Evolutionary conservation across 2,888 invertebrate genomes (phyloP).

Genomic region (Troides oblongomaculatus): DNA sequence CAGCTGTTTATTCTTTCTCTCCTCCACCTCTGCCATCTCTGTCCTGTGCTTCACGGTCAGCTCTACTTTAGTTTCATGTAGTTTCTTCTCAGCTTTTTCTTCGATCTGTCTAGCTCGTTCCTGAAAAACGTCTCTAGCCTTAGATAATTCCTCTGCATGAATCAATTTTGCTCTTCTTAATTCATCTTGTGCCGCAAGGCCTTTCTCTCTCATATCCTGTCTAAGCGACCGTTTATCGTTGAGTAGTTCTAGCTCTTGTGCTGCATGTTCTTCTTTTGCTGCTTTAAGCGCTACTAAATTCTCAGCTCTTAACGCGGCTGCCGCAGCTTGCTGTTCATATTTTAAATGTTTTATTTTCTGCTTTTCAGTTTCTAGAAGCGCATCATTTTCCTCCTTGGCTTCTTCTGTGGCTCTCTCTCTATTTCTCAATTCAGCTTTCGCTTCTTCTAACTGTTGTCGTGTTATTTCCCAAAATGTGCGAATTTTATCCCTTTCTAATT

Average conservation of each 20-base stretch:
- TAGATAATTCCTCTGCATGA: conserved; percentile 88
- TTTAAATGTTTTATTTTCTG: conserved; percentile 96
- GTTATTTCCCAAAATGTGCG: conserved; percentile 98
- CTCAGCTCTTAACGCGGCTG: conserved; percentile 92
- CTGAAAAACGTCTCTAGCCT: conserved; percentile 73
- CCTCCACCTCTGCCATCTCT: conserved; percentile 94
- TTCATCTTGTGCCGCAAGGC: conserved; percentile 85
- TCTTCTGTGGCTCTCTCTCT: conserved; percentile 92
- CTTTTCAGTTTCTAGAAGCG: conserved; percentile 91
- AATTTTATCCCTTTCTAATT: conserved; percentile 95
- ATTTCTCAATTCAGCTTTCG: conserved; percentile 84
- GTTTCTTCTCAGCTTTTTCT: conserved; percentile 85
- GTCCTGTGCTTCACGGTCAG: conserved; percentile 86
- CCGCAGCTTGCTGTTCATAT: conserved; percentile 93
- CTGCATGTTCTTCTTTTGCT: conserved; percentile 89
- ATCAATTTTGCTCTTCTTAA: conserved; percentile 84
- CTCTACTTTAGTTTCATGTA: conserved; percentile 85
- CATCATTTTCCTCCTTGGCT: conserved; percentile 91
- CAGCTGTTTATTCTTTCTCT: conserved; percentile 93
- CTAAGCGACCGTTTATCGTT: conserved; percentile 86
- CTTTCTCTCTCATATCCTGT: conserved; percentile 84
- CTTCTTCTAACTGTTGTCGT: conserved; percentile 92
- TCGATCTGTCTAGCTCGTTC: conserved; percentile 75
- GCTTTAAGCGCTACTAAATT: conserved; percentile 89
- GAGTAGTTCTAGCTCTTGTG: conserved; percentile 87